Evolutionary conservation across 2,113 vertebrate species (phyloP).

Genomic region (Pogona vitticeps): DNA sequence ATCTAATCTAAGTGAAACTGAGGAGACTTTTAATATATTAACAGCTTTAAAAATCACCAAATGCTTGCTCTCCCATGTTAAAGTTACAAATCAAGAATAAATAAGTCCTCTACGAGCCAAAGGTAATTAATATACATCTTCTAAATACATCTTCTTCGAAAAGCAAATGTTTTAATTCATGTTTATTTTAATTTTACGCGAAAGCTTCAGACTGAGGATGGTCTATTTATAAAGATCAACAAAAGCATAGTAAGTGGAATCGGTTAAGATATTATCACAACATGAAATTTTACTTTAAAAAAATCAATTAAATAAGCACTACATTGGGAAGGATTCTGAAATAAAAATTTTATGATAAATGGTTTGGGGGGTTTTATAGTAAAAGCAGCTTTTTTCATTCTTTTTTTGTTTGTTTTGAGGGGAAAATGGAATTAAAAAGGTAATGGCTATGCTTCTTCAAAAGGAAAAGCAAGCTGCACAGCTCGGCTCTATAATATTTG

Average conservation of each 20-base stretch:
- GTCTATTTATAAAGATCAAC: background rate
- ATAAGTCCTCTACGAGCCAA: background rate
- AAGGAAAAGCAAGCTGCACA: too few relatives aligned
- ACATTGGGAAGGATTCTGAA: background rate
- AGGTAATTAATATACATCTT: background rate
- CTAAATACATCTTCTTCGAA: conserved; percentile 18
- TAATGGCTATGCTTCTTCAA: too few relatives aligned
- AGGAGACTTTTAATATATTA: conserved; percentile 3
- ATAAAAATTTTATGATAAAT: background rate
- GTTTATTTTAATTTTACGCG: background rate
- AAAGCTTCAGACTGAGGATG: background rate
- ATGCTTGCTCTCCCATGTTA: background rate
- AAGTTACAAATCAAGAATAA: conserved; percentile 24
- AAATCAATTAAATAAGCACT: background rate
- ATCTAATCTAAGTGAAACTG: background rate
- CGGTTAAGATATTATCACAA: background rate
- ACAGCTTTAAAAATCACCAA: conserved; percentile 8
- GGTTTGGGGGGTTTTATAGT: too few relatives aligned
- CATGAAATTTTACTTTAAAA: background rate
- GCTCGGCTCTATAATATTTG: too few relatives aligned
- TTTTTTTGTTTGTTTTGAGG: too few relatives aligned
- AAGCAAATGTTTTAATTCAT: conserved; percentile 24
- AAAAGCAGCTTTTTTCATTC: too few relatives aligned
- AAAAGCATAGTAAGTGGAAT: background rate
- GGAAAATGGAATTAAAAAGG: too few relatives aligned